phyloP scores from a whole-genome alignment of 2,113 vertebrate genomes.

The Carassius carassius region DNA sequence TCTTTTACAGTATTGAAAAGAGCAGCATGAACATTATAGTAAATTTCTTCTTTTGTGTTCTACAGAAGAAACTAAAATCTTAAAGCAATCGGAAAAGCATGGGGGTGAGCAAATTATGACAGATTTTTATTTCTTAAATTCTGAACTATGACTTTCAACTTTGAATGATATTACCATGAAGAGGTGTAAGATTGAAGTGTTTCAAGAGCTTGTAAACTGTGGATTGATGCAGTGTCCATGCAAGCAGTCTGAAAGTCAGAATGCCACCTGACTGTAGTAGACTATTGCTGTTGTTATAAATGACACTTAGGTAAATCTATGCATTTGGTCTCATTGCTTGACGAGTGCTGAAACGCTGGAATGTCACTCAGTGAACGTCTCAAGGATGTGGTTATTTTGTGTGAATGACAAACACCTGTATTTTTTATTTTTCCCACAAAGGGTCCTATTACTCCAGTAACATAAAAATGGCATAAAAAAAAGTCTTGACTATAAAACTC shows the following conservation, averaged over 20 bases:
- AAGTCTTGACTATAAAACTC: conserved; percentile 5
- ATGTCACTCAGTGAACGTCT: not conserved
- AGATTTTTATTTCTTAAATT: too few relatives aligned
- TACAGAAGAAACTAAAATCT: not conserved
- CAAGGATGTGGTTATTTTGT: not conserved
- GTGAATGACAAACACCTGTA: not conserved
- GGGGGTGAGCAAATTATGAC: not conserved
- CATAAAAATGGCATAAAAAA: conserved; percentile 34
- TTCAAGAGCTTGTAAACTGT: conserved; percentile 14
- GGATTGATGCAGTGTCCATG: not conserved
- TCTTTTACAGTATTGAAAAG: not conserved
- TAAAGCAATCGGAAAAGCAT: not conserved
- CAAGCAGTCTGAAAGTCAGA: not conserved
- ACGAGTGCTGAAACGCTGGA: conserved; percentile 9
- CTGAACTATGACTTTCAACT: not conserved
- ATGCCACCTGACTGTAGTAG: not conserved
- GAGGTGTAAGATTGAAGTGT: conserved; percentile 14
- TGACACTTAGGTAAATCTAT: conserved; percentile 21
- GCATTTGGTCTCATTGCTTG: conserved; percentile 35
- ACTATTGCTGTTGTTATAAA: not conserved
- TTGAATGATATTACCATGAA: not conserved
- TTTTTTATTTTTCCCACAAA: not conserved
- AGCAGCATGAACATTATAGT: not conserved
- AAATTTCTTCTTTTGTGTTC: not conserved
- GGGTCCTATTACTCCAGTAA: not conserved